These are phyloP conservation scores for Sinocyclocheilus anophthalmus DNA, from an alignment of 2,113 vertebrate genomes.

Conservation along the genomic window DNA sequence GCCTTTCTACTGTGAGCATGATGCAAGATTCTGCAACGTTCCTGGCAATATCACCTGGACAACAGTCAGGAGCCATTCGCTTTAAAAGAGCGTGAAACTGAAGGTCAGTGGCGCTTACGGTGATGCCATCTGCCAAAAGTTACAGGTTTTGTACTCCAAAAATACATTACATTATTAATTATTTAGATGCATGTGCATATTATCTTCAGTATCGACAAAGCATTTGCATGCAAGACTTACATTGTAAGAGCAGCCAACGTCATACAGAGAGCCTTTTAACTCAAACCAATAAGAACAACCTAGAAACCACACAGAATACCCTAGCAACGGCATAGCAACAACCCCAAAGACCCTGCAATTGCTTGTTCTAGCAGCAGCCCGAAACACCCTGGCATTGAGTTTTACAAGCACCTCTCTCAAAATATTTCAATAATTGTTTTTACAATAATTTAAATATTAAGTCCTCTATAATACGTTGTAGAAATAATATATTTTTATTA, in stretches of 20 bases:
- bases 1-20: not conserved
- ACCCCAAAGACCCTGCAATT: no score
- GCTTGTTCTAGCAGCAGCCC: no score
- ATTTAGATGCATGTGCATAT: constrained; percentile 8
- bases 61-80: not conserved
- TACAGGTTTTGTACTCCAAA: not conserved
- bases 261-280: no score
- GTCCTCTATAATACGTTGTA: no score
- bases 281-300: no score
- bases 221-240: not conserved
- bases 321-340: no score
- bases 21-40: constrained; percentile 37
- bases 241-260: not conserved
- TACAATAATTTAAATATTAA: no score
- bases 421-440: no score
- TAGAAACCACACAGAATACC: no score
- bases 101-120: constrained; percentile 1
- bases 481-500: no score
- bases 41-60: constrained; percentile 22
- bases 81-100: not conserved
- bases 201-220: not conserved
- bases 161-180: not conserved
- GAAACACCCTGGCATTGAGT: no score
- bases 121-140: not conserved
- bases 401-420: no score